Evolutionary conservation across 92 coral and sea anemone genomes (phyloP).

Genomic region (Epizoanthus scotinus): DNA sequence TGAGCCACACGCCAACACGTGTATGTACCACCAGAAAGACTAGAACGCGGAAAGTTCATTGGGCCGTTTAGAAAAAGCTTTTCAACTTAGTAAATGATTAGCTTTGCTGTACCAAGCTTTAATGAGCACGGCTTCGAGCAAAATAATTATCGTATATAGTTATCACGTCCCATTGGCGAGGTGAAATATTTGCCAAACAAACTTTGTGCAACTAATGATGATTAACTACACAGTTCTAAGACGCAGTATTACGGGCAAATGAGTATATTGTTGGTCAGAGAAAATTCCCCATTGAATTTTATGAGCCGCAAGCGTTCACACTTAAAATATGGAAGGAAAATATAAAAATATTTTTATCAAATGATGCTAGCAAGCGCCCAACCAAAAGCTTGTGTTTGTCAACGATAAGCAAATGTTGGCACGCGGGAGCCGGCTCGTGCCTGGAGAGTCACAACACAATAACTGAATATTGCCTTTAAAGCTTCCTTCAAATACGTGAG

Average conservation of each 20-base stretch:
- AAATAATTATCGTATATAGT: conserved; percentile 69
- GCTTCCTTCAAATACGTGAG: conserved; percentile 13
- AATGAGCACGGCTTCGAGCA: conserved; percentile 79
- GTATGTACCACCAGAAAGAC: conserved; percentile 54
- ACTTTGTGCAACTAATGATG: conserved; percentile 86
- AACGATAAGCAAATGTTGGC: conserved; percentile 41
- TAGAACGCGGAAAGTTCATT: conserved; percentile 51
- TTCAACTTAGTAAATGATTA: conserved; percentile 79
- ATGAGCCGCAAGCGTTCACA: conserved; percentile 15
- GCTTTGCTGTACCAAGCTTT: conserved; percentile 64
- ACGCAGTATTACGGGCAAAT: conserved; percentile 46
- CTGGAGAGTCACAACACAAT: conserved; percentile 8
- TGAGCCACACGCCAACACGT: conserved; percentile 85
- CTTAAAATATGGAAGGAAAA: background rate
- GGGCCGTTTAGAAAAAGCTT: conserved; percentile 72
- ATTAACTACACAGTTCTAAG: conserved; percentile 60
- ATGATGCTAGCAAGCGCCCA: conserved; percentile 3
- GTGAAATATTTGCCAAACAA: conserved; percentile 72
- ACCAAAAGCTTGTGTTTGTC: conserved; percentile 25
- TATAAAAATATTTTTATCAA: background rate
- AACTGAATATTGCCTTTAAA: background rate
- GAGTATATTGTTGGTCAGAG: conserved; percentile 36
- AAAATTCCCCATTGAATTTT: conserved; percentile 6
- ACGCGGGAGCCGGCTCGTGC: conserved; percentile 25
- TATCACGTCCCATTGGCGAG: conserved; percentile 76